Evolutionary conservation across 2,888 invertebrate genomes (phyloP), one percentile per base, ranked within the genome.

Genomic region (Balanococcus diminutus): DNA sequence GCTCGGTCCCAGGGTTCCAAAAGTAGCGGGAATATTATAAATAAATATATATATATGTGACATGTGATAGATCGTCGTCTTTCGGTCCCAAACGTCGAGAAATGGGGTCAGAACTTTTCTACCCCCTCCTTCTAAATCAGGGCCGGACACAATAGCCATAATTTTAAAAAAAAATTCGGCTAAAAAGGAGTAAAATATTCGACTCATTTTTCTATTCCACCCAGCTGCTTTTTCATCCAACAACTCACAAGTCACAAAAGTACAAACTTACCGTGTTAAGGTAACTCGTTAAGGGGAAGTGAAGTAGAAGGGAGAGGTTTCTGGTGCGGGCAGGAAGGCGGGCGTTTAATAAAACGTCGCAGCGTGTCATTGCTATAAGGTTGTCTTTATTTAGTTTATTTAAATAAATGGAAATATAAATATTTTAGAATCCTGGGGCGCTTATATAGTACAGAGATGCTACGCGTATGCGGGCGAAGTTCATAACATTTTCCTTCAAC

Each of bases 321-420:
- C 25, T 9, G 36, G 36, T 16, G 75, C 32, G 36, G 72, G 8
- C 14, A 28, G 28, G 28, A 4, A 28, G 28, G 28, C 67, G 67
- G 75, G 75, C 19, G 75, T 79, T 79, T 79, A 79, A 79, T 79
- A 79, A 79, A 79, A 79, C 75, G 36, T 31, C 75, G 75, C 75
- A 79, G 31, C 75, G 31, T 79, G 75, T 79, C 75, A 36, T 79
- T 36, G 75, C 75, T 79, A 36, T 25, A 79, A 79, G 75, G 32
- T 79, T 79, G 75, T 79, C 36, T 79, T 79, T 79, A 79, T 79
- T 79, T 79, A 19, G 75, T 79, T 79, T 79, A 79, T 79, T 79
- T 79, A 79, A 79, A 79, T 79, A 79, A 79, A 79, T 79, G 75
- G 75, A 79, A 79, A 79, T 79, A 79, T 79, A 79, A 79, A 79